Base-by-base conservation (phyloP, 1,140 invertebrate genomes). In the Drosophila leontia region DNA sequence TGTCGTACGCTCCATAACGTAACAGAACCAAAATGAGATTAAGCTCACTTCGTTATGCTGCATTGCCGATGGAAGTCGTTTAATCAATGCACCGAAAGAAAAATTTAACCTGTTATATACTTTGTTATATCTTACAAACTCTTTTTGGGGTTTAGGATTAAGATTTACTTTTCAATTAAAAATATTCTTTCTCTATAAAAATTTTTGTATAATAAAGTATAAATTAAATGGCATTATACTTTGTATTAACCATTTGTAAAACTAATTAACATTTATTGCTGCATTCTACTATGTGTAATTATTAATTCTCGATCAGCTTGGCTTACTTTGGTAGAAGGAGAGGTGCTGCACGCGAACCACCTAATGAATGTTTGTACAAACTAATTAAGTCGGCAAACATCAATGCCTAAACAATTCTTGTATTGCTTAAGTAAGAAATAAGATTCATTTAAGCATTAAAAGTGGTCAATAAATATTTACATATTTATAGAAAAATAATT, bases 1-100 rank as follows among this genome's bases (percentile, higher is more conserved):
- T 69, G 75, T 77, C 75, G 45, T 72, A 71, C 69, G 75, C 75
- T 77, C 75, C 75, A 77, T 77, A 77, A 77, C 75, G 63, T 78
- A 77, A 77, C 75, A 77, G 42, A 77, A 42, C 64, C 75, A 61
- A 57, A 77, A 50, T 68, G 56, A 55, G 41, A 72, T 59, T n/a
- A 12, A 37, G 37, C 51, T 58, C 34, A 64, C 23, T 53, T 74
- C 39, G 85, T 82, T 90, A 76, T 82, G 85, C 81, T 84, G 78
- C 81, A 78, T 76, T 90, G 62, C 60, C 65, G 58, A 90, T 80
- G 57, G 48, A 70, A 90, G 75, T 56, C 67, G 67, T 26, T 29
- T 9, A 41, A 42, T 35, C 57, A 37, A 17, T 62, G 45, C 59
- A 63, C 64, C 3, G 48, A 62, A 19, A n/a, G 7, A 34, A 63